Evolutionary conservation across 2,797 vertebrate species (phyloP).

Genomic region (Aythya fuligula): DNA sequence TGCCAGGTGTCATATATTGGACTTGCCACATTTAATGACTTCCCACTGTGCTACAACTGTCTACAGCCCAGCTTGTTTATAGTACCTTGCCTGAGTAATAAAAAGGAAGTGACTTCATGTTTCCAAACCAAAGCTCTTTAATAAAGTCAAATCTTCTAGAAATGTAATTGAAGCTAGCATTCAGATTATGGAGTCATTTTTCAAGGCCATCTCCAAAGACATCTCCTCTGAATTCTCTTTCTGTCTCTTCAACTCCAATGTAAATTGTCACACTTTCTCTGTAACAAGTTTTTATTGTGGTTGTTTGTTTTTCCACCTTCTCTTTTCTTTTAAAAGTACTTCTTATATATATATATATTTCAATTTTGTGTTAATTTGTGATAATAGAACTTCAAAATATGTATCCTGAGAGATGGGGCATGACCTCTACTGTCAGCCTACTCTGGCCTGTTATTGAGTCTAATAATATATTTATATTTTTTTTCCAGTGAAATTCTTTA

Average conservation of each 20-base stretch:
- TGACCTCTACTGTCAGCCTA: fast-evolving
- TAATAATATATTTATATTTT: neutral
- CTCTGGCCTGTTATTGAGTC: neutral
- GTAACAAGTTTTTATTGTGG: neutral
- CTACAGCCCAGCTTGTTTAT: neutral
- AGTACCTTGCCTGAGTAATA: neutral
- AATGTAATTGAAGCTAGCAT: neutral
- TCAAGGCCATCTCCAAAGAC: neutral
- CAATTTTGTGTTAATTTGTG: neutral
- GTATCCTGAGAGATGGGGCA: neutral
- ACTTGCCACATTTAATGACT: neutral
- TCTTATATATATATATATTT: neutral
- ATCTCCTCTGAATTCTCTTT: neutral
- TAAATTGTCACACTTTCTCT: neutral
- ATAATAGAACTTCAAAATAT: neutral
- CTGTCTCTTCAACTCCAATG: neutral
- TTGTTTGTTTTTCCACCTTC: neutral
- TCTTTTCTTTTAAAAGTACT: neutral
- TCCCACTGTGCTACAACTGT: neutral
- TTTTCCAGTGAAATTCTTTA: neutral
- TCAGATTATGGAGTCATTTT: neutral
- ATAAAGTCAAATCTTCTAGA: neutral
- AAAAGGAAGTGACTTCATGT: neutral
- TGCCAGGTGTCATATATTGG: neutral
- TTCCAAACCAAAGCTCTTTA: neutral